Evolutionary conservation across 1,140 invertebrate genomes (phyloP).

Genomic region (Ostrea denselamellosa): DNA sequence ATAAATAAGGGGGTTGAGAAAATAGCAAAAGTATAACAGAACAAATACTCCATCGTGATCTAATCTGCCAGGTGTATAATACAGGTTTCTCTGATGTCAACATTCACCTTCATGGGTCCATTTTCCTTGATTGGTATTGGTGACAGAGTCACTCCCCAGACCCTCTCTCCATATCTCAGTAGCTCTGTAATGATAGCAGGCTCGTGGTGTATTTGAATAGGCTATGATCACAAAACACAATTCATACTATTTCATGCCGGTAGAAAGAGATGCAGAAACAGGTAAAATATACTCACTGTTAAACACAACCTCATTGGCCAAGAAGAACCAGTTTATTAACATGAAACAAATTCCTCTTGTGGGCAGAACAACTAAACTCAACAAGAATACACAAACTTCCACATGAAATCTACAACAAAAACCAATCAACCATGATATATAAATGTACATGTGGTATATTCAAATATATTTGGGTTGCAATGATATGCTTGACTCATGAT

Average conservation of each 20-base stretch:
- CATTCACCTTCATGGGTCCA: background rate
- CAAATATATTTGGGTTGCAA: too few species aligned
- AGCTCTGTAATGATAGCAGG: background rate
- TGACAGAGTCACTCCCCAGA: background rate
- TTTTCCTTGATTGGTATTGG: background rate
- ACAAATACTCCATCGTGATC: background rate
- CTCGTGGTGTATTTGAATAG: background rate
- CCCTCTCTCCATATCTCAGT: constrained; percentile 20
- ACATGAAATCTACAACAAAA: constrained; percentile 65
- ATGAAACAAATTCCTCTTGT: constrained; percentile 67
- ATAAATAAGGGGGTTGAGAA: background rate
- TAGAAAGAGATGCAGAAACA: background rate
- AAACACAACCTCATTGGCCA: constrained; percentile 56
- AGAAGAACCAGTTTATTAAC: constrained; percentile 69
- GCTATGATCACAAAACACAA: background rate
- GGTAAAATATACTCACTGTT: constrained; percentile 28
- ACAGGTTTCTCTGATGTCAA: background rate
- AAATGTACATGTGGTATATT: background rate
- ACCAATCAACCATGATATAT: background rate
- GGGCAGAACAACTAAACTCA: constrained; percentile 66
- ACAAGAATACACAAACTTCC: constrained; percentile 65
- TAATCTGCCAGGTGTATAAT: background rate
- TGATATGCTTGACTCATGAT: too few species aligned
- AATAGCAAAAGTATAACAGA: background rate
- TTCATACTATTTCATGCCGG: background rate